Evolutionary conservation across 2,113 vertebrate species (phyloP).

Genomic region (Zapus hudsonius): DNA sequence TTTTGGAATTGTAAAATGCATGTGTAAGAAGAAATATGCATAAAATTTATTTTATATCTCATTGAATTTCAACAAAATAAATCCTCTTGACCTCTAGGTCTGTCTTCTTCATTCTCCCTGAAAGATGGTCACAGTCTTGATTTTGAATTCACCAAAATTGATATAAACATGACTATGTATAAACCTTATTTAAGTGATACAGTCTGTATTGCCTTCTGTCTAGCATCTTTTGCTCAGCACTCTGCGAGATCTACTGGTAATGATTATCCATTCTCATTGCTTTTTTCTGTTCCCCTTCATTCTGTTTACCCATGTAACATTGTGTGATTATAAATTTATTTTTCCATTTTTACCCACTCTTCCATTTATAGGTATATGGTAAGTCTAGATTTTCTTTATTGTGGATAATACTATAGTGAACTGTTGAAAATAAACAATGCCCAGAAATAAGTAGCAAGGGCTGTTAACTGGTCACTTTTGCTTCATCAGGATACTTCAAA

Average conservation of each 20-base stretch:
- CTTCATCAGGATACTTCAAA: neutral
- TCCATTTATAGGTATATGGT: neutral
- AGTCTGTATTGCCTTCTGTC: neutral
- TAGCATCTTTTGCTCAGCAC: neutral
- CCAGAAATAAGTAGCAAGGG: neutral
- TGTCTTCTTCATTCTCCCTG: neutral
- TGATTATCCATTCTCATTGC: neutral
- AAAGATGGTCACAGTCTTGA: neutral
- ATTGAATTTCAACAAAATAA: neutral
- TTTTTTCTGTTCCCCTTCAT: neutral
- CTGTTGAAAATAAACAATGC: neutral
- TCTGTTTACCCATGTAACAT: neutral
- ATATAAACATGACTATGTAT: neutral
- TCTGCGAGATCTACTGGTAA: neutral
- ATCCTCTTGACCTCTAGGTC: neutral
- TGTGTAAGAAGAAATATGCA: neutral
- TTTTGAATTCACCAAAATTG: neutral
- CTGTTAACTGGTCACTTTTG: neutral
- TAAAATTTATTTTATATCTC: neutral
- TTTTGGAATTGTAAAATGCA: neutral
- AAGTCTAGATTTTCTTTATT: neutral
- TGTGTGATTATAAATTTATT: neutral
- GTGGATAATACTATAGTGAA: neutral
- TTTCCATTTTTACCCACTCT: neutral
- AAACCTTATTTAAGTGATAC: neutral